Evolutionary conservation across 2,797 vertebrate genomes (phyloP), one percentile per base, ranked within the genome.

Genomic region (Orestias chungarensis): DNA sequence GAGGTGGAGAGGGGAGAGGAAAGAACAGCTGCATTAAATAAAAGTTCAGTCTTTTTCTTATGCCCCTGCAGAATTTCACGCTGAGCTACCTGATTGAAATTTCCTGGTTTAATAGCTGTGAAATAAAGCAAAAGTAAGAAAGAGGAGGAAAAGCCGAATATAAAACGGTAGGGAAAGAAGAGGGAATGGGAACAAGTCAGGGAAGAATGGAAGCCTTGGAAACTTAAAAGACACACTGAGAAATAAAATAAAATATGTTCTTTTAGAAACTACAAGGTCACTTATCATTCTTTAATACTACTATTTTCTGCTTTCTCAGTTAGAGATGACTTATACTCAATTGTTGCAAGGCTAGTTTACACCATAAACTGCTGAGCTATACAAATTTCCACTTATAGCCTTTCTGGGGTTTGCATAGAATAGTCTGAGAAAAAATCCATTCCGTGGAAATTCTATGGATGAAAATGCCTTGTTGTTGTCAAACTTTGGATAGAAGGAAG

Each of bases 81-180:
- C 91, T 91, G 88, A 80, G 89, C 87, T 85, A 90, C 89, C 84
- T 93, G 91, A 94, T 92, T 92, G 92, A 93, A 93, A 93, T 93
- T 89, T 90, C 89, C 88, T 89, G 90, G 85, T 92, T 93, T 93
- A 93, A 93, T 88, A 91, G 87, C 91, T 92, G 89, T 93, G 92
- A 93, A 92, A 93, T 93, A 93, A 92, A 93, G 89, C 76, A 87
- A 83, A 91, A 92, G 87, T 90, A 82, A 75, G 83, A 70, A 79
- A 81, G 73, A 75, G 68, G 74, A 80, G 81, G 75, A 73, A 71
- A 73, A 70, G 69, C 69, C 81, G 71, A 82, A 78, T 68, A 80
- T 71, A 67, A 86, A 85, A 83, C 66, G 68, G 74, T 77, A 72
- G 64, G 70, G 42, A 76, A 77, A 75, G 76, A 83, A 75, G 72